These are phyloP conservation scores for Ectemnius continuus DNA, from an alignment of 2,888 invertebrate species.

Conservation along the genomic window DNA sequence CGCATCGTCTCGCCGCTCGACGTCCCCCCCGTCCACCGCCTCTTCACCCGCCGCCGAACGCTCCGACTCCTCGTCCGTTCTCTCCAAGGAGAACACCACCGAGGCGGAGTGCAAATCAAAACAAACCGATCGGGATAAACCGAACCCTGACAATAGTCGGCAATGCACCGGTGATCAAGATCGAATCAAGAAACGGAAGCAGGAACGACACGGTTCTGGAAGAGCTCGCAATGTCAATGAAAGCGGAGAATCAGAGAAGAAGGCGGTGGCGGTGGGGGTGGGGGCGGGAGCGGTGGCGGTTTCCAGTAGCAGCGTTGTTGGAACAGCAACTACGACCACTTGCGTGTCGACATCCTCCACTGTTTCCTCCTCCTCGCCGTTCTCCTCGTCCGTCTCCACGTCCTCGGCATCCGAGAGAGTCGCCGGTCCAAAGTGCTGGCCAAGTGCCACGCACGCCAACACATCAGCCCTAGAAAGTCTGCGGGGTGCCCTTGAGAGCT, in stretches of 20 bases:
- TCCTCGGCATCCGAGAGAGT: constrained; percentile 40
- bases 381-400: constrained; percentile 54
- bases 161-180: constrained; percentile 22
- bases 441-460: constrained; percentile 10
- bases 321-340: constrained; percentile 18
- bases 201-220: constrained; percentile 33
- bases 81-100: constrained; percentile 12
- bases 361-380: constrained; percentile 51
- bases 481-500: constrained; percentile 68
- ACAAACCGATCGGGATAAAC: background rate
- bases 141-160: background rate
- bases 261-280: constrained; percentile 1
- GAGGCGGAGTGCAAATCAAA: background rate
- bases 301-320: constrained; percentile 12
- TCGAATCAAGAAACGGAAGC: constrained; percentile 34
- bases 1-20: constrained; percentile 42
- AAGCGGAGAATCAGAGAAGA: constrained; percentile 2
- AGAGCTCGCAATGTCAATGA: constrained; percentile 24
- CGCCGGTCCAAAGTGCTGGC: constrained; percentile 27
- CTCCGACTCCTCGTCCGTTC: constrained; percentile 28
- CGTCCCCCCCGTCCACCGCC: constrained; percentile 43
- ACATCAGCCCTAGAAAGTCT: constrained; percentile 57
- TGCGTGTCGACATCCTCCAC: constrained; percentile 26
- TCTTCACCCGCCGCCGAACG: constrained; percentile 43
- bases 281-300: too few species aligned